phyloP scores from a whole-genome alignment of 2,797 vertebrate species.

The Takifugu rubripes region DNA sequence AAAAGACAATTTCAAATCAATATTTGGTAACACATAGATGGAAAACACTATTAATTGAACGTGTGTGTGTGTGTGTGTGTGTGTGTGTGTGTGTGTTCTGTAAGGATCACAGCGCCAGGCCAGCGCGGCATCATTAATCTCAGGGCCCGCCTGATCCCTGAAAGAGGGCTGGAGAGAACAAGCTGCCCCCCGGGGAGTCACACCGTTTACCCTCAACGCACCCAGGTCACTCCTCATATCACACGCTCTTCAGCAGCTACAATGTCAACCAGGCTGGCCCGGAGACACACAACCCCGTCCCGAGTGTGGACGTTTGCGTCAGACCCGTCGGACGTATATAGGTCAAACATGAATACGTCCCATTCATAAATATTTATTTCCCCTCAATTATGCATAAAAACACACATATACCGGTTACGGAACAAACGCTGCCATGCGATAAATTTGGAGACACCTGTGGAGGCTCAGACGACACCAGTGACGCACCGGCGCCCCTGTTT shows the following conservation, averaged over 20 bases:
- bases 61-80: no score
- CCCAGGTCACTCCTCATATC: constrained; percentile 64
- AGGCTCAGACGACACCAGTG: background rate
- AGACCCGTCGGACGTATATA: constrained; percentile 5
- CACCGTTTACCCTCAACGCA: constrained; percentile 66
- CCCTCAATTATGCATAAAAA: constrained; percentile 40
- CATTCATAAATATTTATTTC: constrained; percentile 49
- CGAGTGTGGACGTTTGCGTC: no score
- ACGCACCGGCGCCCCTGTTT: background rate
- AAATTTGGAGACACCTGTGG: constrained; percentile 16
- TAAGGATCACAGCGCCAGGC: constrained; percentile 61
- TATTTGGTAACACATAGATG: no score
- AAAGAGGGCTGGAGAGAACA: constrained; percentile 64
- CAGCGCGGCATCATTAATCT: constrained; percentile 73
- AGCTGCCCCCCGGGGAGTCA: constrained; percentile 45
- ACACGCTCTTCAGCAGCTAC: constrained; percentile 40
- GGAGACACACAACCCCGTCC: constrained; percentile 13
- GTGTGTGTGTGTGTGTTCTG: constrained; percentile 47
- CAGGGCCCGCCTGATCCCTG: constrained; percentile 67
- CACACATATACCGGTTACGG: constrained; percentile 43
- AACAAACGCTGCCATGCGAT: constrained; percentile 29
- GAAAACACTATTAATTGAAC: no score
- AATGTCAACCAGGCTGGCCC: constrained; percentile 52
- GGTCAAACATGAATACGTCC: constrained; percentile 18
- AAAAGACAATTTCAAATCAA: no score